Base-by-base conservation (phyloP, 2,797 vertebrate species). In the Chiropotes sagulatus region DNA sequence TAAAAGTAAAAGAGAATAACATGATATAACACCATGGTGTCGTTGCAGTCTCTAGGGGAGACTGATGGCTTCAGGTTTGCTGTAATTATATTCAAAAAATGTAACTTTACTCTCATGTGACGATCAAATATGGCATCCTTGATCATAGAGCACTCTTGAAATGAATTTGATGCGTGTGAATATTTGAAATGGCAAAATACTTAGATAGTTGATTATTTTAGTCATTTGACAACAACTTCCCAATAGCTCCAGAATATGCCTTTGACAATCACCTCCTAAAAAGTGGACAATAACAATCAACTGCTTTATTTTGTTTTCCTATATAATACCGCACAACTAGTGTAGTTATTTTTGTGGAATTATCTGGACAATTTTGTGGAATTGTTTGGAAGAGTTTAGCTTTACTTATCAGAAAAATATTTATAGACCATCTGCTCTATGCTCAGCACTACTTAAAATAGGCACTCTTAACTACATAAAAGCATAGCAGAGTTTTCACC, bases 1-100 rank as follows among this genome's bases (percentile, higher is more conserved):
- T 46, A 33, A 64, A 14, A 33, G 30, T 13, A 58, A 3, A 61
- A 67, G 33, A 96, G 88, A 97, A 94, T 90, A 96, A 94, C 90
- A 96, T 4, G 4, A 33, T 94, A 2, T 13, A 52, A 75, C 58
- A 39, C 20, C 46, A 20, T 48, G 67, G 52, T 52, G 19, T 15
- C 82, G 90, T 93, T 20, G 61, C 7, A 50, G 67, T 90, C 88
- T 96, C 78, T 79, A 41, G 83, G 88, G 83, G 96, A 98, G 44
- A 36, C 76, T 30, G 39, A 73, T 86, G 85, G 20, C 88, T 93
- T 95, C 88, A 93, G 75, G 94, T 97, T 98, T 97, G 96, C 91
- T 97, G 95, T 92, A 97, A 98, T 96, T 97, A 97, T 85, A 89
- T 98, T 97, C 80, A 93, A 96, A 98, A 97, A 96, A 88, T 80